A percentile compares a stretch with the other conserved stretches of the same genome.
Evolutionary conservation across 2,888 invertebrate genomes (phyloP).

Genomic region (Dryadula phaetusa): DNA sequence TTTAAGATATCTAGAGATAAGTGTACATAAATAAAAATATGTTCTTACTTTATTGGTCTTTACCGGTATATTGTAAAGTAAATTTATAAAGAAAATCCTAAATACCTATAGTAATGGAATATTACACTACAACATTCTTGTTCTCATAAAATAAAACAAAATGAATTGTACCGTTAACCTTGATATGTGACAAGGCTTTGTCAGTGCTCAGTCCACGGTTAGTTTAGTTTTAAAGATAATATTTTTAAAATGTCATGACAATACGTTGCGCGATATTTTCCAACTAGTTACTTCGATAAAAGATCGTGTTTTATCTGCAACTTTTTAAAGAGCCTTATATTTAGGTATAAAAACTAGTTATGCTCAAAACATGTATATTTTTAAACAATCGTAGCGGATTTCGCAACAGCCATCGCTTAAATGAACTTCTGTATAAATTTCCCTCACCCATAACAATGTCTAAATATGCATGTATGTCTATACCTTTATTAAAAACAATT

Average conservation of each 20-base stretch:
- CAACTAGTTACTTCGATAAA: conserved; percentile 6
- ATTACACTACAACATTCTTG: conserved; percentile 29
- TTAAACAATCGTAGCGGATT: not conserved
- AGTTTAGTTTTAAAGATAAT: conserved; percentile 41
- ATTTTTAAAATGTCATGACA: conserved; percentile 45
- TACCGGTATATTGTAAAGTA: conserved; percentile 11
- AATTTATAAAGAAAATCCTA: conserved; percentile 9
- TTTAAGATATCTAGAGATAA: not conserved
- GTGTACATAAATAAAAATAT: not conserved
- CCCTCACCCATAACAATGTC: too few species aligned
- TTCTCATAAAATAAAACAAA: conserved; percentile 50
- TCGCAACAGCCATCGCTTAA: not conserved
- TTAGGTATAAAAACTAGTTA: not conserved
- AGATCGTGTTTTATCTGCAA: not conserved
- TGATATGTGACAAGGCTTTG: conserved; percentile 46
- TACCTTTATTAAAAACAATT: not conserved
- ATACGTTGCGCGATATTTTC: conserved; percentile 19
- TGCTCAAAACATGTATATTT: conserved; percentile 2
- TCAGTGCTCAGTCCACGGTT: conserved; percentile 39
- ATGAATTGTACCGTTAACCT: conserved; percentile 60
- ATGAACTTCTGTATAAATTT: not conserved
- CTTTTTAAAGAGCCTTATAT: not conserved
- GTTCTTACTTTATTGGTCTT: not conserved
- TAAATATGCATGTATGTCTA: too few species aligned
- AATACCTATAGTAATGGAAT: conserved; percentile 25